Base-by-base conservation (phyloP, 2,797 vertebrate genomes). In the Pogonophryne albipinna region DNA sequence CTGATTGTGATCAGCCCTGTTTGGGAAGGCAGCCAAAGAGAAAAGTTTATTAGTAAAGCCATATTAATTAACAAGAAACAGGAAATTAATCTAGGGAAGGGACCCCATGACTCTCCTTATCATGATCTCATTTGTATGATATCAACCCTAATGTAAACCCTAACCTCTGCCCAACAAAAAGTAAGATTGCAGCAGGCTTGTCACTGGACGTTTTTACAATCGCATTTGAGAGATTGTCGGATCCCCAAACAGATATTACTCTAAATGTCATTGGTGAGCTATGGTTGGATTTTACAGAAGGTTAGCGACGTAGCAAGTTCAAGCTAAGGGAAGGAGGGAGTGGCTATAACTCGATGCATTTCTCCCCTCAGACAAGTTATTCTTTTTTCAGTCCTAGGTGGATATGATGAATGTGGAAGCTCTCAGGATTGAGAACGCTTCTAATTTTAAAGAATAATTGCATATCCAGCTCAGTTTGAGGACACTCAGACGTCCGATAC, bases 401-500 rank as follows among this genome's bases (percentile, higher is more conserved):
- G 74, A 82, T 77, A 74, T 46, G 56, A 67, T 51, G 76, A 78
- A 73, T 41, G 3, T 3, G 34, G 66, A 62, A 77, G 73, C 78
- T 71, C 72, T 82, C 61, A 55, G 63, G 72, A 85, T 86, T 67
- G 74, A 72, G 77, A 76, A 86, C 82, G 74, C 79, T 47, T 78
- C 75, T 82, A 86, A 83, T 85, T 90, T 83, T 81, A 64, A 75
- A 78, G 71, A 90, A 87, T 86, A 83, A 90, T 87, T 87, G 71
- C 10, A 19, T 79, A 74, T 84, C 83, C 58, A 14, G 49, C 70
- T 74, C 49, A 20, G 67, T 90, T 82, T 76, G 80, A 75, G 76
- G 60, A 61, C 65, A 79, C 76, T 80, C 65, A 52, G 73, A 80
- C 64, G 60, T 17, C 64, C 61, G 68, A 80, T 76, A 70, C 84